These are phyloP conservation scores for Cheilosia grossa DNA, from an alignment of 2,888 invertebrate species.

Conservation along the genomic window DNA sequence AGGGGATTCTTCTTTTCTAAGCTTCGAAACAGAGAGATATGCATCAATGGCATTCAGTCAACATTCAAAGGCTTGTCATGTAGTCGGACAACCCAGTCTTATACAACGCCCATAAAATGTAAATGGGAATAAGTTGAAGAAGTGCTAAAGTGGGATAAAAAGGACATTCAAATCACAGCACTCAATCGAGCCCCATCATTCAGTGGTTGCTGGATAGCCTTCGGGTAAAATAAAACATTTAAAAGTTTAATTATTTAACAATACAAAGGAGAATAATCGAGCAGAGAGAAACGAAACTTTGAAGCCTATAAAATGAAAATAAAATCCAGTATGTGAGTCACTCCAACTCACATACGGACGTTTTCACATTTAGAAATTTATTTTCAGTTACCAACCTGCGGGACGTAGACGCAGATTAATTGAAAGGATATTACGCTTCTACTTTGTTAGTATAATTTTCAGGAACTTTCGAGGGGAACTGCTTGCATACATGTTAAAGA, in stretches of 20 bases:
- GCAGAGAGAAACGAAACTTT: not conserved
- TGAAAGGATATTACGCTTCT: too few relatives aligned
- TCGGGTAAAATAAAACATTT: constrained; percentile 66
- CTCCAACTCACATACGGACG: constrained; percentile 8
- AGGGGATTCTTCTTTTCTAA: constrained; percentile 3
- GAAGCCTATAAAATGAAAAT: constrained; percentile 19
- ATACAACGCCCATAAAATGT: constrained; percentile 57
- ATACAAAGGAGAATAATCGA: constrained; percentile 45
- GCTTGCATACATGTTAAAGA: too few relatives aligned
- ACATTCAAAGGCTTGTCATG: constrained; percentile 41
- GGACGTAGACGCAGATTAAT: too few relatives aligned
- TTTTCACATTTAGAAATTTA: constrained; percentile 6
- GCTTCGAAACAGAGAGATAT: constrained; percentile 1
- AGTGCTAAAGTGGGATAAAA: constrained; percentile 49
- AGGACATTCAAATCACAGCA: constrained; percentile 57
- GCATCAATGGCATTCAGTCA: constrained; percentile 11
- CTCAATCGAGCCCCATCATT: constrained; percentile 28
- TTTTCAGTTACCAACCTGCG: not conserved
- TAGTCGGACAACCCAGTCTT: constrained; percentile 4
- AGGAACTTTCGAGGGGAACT: too few relatives aligned
- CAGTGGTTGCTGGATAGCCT: constrained; percentile 25
- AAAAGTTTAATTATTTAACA: constrained; percentile 72
- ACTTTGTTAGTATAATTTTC: too few relatives aligned
- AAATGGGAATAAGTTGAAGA: constrained; percentile 53
- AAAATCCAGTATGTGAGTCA: constrained; percentile 11